Conservation (phyloP, 2,113 vertebrate genomes). For the Rutilus rutilus region DNA sequence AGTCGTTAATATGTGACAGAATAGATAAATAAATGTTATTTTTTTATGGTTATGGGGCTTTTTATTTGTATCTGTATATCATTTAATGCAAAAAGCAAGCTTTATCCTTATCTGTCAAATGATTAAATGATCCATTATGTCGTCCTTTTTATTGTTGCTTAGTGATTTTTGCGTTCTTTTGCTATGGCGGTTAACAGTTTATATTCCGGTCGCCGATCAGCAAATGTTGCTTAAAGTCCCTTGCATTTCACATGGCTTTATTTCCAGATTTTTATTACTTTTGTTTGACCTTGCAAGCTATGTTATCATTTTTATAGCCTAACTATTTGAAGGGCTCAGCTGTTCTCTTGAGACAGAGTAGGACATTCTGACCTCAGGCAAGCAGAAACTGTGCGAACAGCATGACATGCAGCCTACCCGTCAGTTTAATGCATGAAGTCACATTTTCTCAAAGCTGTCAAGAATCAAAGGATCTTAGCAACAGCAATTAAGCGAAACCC, state of each 20-base stretch:
- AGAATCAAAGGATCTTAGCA: slow-evolving; percentile 30
- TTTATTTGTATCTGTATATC: no score
- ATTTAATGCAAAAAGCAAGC: no score
- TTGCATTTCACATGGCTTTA: neutral
- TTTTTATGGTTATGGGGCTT: no score
- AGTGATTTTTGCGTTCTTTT: no score
- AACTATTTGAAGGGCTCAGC: slow-evolving; percentile 2
- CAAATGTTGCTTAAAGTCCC: neutral
- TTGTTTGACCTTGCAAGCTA: neutral
- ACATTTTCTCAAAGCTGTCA: slow-evolving; percentile 6
- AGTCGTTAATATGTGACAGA: no score
- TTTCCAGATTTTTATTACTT: neutral
- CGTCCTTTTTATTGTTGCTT: no score
- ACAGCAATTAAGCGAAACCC: slow-evolving; percentile 39
- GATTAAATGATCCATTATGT: no score
- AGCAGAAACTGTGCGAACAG: slow-evolving; percentile 9
- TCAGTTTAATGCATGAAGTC: slow-evolving; percentile 30
- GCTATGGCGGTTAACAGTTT: no score
- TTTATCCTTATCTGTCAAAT: no score
- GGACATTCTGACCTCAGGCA: slow-evolving; percentile 6
- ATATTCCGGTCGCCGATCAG: no score
- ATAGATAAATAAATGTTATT: no score
- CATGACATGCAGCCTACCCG: neutral
- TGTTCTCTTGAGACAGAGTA: slow-evolving; percentile 15
- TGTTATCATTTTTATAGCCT: neutral